Conservation (phyloP, 2,113 vertebrate genomes). For the Gadus macrocephalus region DNA sequence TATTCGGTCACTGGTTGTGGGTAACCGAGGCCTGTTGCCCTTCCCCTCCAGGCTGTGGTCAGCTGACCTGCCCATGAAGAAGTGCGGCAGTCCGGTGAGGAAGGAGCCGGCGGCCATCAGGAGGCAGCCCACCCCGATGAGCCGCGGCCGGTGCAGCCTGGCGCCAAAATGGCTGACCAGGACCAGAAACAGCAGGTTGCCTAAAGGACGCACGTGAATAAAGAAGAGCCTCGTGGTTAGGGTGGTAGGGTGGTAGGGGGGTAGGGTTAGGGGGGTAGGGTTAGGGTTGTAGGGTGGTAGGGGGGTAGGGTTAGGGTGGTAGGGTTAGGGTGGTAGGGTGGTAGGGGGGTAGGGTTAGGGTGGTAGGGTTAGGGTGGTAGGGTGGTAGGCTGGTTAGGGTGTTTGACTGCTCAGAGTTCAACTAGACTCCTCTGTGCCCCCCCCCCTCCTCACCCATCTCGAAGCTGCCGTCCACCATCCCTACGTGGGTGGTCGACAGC, state of each 20-base stretch:
- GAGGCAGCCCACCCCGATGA: slow-evolving; percentile 81
- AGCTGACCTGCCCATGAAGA: slow-evolving; percentile 90
- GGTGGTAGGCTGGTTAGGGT: no score
- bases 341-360: neutral
- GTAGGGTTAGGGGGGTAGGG: neutral
- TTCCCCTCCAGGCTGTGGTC: no score
- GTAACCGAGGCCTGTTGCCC: no score
- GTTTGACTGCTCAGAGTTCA: no score
- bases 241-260: neutral
- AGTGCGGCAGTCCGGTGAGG: slow-evolving; percentile 85
- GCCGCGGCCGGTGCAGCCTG: slow-evolving; percentile 81
- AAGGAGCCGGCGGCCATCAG: slow-evolving; percentile 81
- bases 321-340: neutral
- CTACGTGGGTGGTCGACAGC: slow-evolving; percentile 76
- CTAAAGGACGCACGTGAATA: slow-evolving; percentile 55
- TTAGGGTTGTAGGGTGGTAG: neutral
- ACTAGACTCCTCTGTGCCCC: no score
- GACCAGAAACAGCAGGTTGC: slow-evolving; percentile 86
- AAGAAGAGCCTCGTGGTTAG: no score
- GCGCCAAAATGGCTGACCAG: slow-evolving; percentile 92
- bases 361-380: neutral
- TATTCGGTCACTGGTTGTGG: no score
- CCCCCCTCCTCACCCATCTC: slow-evolving; percentile 82
- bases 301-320: no score
- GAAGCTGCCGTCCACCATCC: slow-evolving; percentile 87